Base-by-base conservation (phyloP, 2,113 vertebrate genomes). In the Salvelinus fontinalis region DNA sequence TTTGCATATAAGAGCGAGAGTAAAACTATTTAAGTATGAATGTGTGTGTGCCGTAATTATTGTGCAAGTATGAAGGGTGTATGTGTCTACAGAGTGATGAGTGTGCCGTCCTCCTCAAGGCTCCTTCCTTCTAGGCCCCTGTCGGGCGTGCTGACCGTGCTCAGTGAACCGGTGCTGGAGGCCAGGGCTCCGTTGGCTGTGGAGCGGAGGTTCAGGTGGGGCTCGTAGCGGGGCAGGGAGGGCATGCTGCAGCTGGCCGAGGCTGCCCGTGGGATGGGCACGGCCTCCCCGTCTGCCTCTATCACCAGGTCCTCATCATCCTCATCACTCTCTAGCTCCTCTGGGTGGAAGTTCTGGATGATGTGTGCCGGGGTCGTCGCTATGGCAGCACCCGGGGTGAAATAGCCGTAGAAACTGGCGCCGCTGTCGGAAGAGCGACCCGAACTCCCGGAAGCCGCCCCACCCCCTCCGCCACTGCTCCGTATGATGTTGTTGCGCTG, bases 401-500 rank as follows among this genome's bases (percentile, higher is more conserved):
- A 86, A 16, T 92, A 94, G n/a, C 96, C 94, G 1, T 93, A 92
- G 77, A 85, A 92, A 73, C 94, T 94, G 68, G 94, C 90, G 31
- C 96, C 96, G 3, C 95, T 98, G 88, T 98, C 97, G 0, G 97
- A 97, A 0, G 97, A 99, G 82, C 95, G 95, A 16, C 97, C 94
- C 0, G 97, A 99, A 91, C 97, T 99, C 60, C 96, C 97, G 0
- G 97, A 98, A 59, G 96, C 88, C 1, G 75, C 81, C 1, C 84
- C 89, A 1, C 85, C 87, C 1, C 84, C 89, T 2, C 85, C 87
- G 18, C 95, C 93, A 57, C 95, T 95, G 74, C 95, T 88, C 14
- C 97, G 94, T 0, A 98, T 95, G 0, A 99, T 86, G 1, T 99
- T 99, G 84, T 99, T 99, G 82, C 97, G 93, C 94, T 99, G 97